Conservation (phyloP, 2,888 invertebrate species). For the Neelides folsomi region DNA sequence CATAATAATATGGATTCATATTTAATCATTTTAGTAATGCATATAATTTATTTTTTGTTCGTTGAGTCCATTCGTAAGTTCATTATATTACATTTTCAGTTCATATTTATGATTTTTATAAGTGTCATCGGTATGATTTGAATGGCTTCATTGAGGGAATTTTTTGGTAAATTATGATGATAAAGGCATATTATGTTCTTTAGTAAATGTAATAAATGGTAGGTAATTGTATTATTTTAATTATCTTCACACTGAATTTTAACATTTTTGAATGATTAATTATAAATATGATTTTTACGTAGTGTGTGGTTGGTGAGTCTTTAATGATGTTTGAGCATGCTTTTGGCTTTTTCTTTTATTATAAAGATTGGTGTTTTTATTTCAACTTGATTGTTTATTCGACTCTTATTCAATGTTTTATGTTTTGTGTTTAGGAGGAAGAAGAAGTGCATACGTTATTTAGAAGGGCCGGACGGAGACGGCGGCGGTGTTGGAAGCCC, state of each 20-base stretch:
- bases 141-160: no score
- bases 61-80: no score
- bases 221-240: no score
- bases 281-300: no score
- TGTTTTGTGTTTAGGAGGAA: constrained; percentile 59
- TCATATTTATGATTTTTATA: no score
- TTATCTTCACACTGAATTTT: no score
- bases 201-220: no score
- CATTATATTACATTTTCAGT: no score
- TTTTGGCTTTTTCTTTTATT: constrained; percentile 3
- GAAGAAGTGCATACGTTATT: constrained; percentile 92
- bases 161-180: no score
- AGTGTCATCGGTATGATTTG: no score
- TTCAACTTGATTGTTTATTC: not conserved
- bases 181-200: no score
- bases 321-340: not conserved
- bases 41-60: constrained; percentile 16
- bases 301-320: not conserved
- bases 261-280: no score
- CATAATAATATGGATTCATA: constrained; percentile 34
- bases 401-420: not conserved
- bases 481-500: constrained; percentile 50
- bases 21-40: constrained; percentile 16
- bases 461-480: constrained; percentile 62
- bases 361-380: not conserved